Evolutionary conservation across 1,140 invertebrate genomes (phyloP).

Genomic region (Philotrypesis tridentata): DNA sequence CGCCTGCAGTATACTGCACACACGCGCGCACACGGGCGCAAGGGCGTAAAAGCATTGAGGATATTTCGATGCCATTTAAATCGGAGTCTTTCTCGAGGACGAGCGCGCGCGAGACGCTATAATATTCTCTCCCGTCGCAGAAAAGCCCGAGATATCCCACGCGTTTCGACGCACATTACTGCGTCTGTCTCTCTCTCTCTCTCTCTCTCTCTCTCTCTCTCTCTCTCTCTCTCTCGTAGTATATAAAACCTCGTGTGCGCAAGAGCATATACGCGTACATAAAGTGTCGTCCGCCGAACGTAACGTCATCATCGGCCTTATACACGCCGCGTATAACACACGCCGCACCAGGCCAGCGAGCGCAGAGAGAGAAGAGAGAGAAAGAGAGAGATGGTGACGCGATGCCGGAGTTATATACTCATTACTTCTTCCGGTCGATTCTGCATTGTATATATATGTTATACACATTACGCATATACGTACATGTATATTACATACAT

Average conservation of each 20-base stretch:
- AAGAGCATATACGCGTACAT: not conserved
- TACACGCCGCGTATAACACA: slow-evolving; percentile 9
- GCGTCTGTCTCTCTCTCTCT: no score
- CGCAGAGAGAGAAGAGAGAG: slow-evolving; percentile 41
- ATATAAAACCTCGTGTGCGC: not conserved
- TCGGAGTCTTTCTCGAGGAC: no score
- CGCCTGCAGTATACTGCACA: no score
- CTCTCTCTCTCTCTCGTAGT: no score
- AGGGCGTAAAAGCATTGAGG: not conserved
- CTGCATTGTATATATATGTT: no score
- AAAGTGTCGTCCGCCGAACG: not conserved
- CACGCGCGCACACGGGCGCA: not conserved
- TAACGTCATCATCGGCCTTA: slow-evolving; percentile 24
- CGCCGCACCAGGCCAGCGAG: not conserved
- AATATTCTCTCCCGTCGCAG: no score
- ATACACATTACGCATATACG: no score
- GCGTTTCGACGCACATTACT: not conserved
- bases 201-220: no score
- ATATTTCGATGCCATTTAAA: not conserved
- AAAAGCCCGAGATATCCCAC: not conserved
- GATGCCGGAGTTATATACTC: not conserved
- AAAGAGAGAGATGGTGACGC: not conserved
- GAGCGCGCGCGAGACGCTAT: no score
- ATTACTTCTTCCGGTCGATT: slow-evolving; percentile 23
- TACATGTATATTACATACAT: no score